Evolutionary conservation across 1,140 invertebrate genomes (phyloP).

Genomic region (Sarcophaga peregrina): DNA sequence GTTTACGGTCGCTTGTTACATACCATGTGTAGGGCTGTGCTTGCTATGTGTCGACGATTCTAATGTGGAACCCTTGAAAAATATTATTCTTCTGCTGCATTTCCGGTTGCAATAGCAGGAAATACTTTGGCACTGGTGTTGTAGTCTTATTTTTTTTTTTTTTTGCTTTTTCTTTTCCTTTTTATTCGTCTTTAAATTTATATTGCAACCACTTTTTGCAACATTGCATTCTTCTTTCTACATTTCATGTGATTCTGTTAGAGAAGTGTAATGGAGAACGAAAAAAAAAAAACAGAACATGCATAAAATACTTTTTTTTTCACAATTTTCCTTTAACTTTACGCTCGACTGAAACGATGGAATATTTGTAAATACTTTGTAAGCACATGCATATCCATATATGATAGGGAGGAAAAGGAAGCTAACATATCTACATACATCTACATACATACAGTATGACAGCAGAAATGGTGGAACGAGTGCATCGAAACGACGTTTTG

Average conservation of each 20-base stretch:
- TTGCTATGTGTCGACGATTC: slow-evolving; percentile 16
- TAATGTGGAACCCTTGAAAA: slow-evolving; percentile 47
- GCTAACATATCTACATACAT: too few species aligned
- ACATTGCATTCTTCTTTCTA: background rate
- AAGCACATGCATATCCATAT: too few species aligned
- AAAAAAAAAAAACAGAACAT: too few species aligned
- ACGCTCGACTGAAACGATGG: background rate
- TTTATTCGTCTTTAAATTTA: background rate
- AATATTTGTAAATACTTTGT: background rate
- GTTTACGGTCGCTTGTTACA: background rate
- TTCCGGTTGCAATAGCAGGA: slow-evolving; percentile 50
- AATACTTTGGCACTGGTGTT: slow-evolving; percentile 48
- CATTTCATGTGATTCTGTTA: background rate
- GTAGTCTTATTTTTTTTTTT: slow-evolving; percentile 46
- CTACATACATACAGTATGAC: too few species aligned
- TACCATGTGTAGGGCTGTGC: too few species aligned
- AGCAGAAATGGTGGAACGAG: too few species aligned
- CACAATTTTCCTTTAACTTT: too few species aligned
- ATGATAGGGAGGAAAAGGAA: too few species aligned
- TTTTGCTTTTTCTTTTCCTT: slow-evolving; percentile 16
- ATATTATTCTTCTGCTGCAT: slow-evolving; percentile 54
- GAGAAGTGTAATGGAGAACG: background rate
- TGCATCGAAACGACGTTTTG: too few species aligned
- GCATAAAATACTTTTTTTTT: background rate
- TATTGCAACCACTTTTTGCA: slow-evolving; percentile 12